phyloP scores from a whole-genome alignment of 2,797 vertebrate genomes.

The Pampus argenteus region DNA sequence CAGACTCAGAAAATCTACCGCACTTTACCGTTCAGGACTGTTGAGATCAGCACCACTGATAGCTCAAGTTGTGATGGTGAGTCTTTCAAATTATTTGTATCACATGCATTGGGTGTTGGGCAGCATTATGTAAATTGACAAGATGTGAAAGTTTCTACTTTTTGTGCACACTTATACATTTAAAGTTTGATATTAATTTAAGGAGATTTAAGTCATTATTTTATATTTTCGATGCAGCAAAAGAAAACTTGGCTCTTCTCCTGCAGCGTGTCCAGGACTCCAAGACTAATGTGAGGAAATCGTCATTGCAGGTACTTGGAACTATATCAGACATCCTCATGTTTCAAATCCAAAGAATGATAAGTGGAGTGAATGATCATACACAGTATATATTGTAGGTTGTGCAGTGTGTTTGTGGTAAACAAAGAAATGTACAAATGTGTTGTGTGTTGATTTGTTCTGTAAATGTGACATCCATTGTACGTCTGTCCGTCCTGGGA shows the following conservation, averaged over 20 bases:
- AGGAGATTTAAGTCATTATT: not conserved
- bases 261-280: slow-evolving; percentile 85
- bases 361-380: not conserved
- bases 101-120: not conserved
- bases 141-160: not conserved
- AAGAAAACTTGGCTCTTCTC: slow-evolving; percentile 86
- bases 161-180: not conserved
- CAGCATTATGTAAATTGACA: not conserved
- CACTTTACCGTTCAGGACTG: slow-evolving; percentile 81
- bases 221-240: slow-evolving; percentile 75
- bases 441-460: too few relatives aligned
- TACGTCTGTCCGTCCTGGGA: too few relatives aligned
- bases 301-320: slow-evolving; percentile 91
- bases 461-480: too few relatives aligned
- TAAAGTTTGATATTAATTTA: not conserved
- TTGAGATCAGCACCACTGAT: slow-evolving; percentile 77
- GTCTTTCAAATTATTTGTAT: not conserved
- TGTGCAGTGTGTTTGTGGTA: not conserved
- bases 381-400: not conserved
- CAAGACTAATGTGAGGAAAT: slow-evolving; percentile 92
- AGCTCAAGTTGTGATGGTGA: slow-evolving; percentile 77
- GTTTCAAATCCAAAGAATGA: not conserved
- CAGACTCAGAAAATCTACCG: slow-evolving; percentile 74
- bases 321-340: not conserved
- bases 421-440: not conserved